Percentiles rank a stretch among this genome's conserved stretches.
These are phyloP conservation scores for Neocrepidodera transversa DNA, from an alignment of 2,888 invertebrate genomes.

Conservation along the genomic window DNA sequence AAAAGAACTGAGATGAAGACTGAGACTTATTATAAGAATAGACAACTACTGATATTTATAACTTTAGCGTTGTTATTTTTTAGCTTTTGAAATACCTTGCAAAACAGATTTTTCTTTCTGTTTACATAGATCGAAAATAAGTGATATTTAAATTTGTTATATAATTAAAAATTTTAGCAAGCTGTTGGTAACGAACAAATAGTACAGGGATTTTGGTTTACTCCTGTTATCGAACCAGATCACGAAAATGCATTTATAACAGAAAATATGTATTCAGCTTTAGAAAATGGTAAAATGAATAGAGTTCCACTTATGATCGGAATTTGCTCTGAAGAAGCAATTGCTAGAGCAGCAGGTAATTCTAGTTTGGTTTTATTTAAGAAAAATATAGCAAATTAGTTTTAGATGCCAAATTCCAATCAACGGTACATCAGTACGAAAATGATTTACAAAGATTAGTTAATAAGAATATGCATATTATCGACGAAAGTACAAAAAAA, in stretches of 20 bases:
- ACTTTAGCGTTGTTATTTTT: no score
- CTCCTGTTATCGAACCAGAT: conserved; percentile 40
- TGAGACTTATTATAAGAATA: no score
- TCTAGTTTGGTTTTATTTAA: not conserved
- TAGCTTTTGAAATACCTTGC: no score
- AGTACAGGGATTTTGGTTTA: conserved; percentile 40
- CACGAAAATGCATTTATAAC: conserved; percentile 42
- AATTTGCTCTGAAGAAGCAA: conserved; percentile 42
- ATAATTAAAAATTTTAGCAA: conserved; percentile 30
- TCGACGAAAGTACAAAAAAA: conserved; percentile 17
- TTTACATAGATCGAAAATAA: no score
- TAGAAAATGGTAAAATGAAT: conserved; percentile 36
- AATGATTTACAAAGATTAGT: conserved; percentile 37
- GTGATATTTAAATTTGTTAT: not conserved
- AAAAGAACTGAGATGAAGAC: no score
- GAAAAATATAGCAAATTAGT: not conserved
- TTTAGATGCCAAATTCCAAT: conserved; percentile 13
- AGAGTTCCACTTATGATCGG: conserved; percentile 43
- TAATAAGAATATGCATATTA: conserved; percentile 40
- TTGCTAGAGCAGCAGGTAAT: conserved; percentile 22
- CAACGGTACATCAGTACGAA: conserved; percentile 27
- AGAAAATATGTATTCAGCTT: conserved; percentile 35
- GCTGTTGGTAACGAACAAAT: conserved; percentile 37
- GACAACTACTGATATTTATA: no score
- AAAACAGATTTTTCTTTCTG: no score